Evolutionary conservation across 2,888 invertebrate species (phyloP), one percentile per base, ranked within the genome.

Genomic region (Heptascelio sp.): DNA sequence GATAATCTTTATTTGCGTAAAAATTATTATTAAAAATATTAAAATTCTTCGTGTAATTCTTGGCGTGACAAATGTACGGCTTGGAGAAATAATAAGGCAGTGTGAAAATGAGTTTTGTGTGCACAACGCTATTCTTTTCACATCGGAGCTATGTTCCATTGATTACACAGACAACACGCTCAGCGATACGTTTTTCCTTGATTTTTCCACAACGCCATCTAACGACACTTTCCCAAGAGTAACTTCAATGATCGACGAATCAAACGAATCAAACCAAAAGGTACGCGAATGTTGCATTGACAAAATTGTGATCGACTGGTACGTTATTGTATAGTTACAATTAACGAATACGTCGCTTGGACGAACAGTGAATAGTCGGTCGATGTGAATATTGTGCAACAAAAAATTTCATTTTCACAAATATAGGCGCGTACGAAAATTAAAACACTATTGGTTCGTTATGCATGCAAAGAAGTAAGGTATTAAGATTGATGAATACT

Each of bases 31-130:
- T n/a, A n/a, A n/a, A 9, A 3, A 34, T 19, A 37, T n/a, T 30
- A 37, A 17, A 59, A 59, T 34, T 59, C 37, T 3, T 1, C 21
- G 17, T 2, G 13, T 15, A 13, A 17, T 57, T 49, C 37, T 46
- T 59, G 59, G 60, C 17, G 49, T 67, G 67, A 17, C 46, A 78
- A 82, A 60, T 79, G 78, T 79, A 75, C 78, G 75, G 51, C 73
- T 79, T 65, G 46, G 46, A 49, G 46, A 67, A 79, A 73, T 76
- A 79, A 83, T 83, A 75, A 83, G 71, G 67, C 83, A 59, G 65
- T 46, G 53, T 65, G 67, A 59, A 81, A 81, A 81, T 71, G 72
- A 77, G 81, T 65, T 67, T 65, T 76, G 65, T 25, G 71, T 43
- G 55, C 59, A 53, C 26, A 53, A 30, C 60, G 77, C 59, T 40